Evolutionary conservation across 2,888 invertebrate genomes (phyloP), one percentile per base, ranked within the genome.

Genomic region (Macrostomum cliftonense): DNA sequence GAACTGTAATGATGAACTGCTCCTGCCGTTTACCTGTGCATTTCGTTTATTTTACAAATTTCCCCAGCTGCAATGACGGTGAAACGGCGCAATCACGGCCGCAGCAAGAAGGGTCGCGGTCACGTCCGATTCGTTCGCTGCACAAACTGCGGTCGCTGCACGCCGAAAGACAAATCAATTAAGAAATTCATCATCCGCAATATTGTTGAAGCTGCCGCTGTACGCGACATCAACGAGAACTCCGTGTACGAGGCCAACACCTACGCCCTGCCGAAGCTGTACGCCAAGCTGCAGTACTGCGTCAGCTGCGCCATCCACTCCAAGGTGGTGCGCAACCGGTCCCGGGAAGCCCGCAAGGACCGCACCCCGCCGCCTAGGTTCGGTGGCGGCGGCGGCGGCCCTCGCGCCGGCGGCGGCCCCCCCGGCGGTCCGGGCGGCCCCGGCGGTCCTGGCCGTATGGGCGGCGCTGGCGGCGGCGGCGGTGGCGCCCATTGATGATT

Each of bases 291-390:
- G 59, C 89, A 95, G 72, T 97, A 97, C 76, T 97, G 97, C 70
- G 93, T 99, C 36, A 93, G 91, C 4, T 99, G 97, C 72, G 97
- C 97, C 52, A 99, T 99, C 71, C 97, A 97, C 81, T 91, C 89
- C 59, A 99, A 99, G 75, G 95, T 97, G 48, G 97, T 99, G 53
- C 80, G 95, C 57, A 97, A 97, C 76, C 81, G 95, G 68, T 93
- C 93, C 20, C 88, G 88, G 74, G 87, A 86, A 68, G 91, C 87
- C 61, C 80, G 97, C 57, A 83, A 89, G 64, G 88, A 91, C 72
- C 79, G 95, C 61, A 89, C 89, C 43, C 97, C 95, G 56, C 97
- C 97, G 61, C 84, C 86, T 54, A 67, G 76, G 50, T 77, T 76
- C 67, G n/a, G n/a, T 28, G 28, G 28, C 28, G 28, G 28, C 9